These are phyloP conservation scores for Orestias chungarensis DNA, from an alignment of 2,797 vertebrate genomes.

Conservation along the genomic window DNA sequence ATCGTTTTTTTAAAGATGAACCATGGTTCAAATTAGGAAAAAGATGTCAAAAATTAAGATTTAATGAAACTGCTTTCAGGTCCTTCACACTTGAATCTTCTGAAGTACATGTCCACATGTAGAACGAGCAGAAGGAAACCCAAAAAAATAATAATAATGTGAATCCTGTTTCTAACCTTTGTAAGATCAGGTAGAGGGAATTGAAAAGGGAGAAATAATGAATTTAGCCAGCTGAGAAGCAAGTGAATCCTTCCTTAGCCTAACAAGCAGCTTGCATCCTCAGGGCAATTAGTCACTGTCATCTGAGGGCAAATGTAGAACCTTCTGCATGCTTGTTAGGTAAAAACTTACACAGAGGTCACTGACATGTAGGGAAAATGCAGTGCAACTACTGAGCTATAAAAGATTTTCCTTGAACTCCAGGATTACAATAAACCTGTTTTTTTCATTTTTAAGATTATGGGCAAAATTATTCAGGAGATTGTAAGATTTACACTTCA, in stretches of 20 bases:
- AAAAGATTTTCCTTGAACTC: constrained; percentile 52
- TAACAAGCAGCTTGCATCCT: constrained; percentile 85
- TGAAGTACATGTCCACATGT: constrained; percentile 36
- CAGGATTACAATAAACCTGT: constrained; percentile 39
- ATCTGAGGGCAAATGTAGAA: constrained; percentile 86
- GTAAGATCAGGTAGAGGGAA: constrained; percentile 74
- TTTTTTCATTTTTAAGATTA: constrained; percentile 2
- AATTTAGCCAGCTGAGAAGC: constrained; percentile 79
- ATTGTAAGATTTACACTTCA: not conserved
- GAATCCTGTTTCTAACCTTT: constrained; percentile 74
- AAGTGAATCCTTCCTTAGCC: constrained; percentile 79
- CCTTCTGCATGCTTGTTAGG: constrained; percentile 85
- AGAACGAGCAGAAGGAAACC: constrained; percentile 72
- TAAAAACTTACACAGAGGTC: constrained; percentile 87
- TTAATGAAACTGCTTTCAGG: constrained; percentile 29
- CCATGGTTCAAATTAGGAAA: constrained; percentile 16
- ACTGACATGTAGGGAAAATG: constrained; percentile 81
- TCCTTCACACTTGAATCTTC: constrained; percentile 27
- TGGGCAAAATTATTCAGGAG: not conserved
- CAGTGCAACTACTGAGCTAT: constrained; percentile 72
- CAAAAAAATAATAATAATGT: constrained; percentile 63
- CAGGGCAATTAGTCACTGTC: constrained; percentile 87
- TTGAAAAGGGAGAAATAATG: constrained; percentile 82
- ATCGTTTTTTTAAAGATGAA: not conserved
- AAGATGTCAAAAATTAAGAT: constrained; percentile 19